Conservation (phyloP, 1,140 invertebrate species). For the Hypothenemus hampei region DNA sequence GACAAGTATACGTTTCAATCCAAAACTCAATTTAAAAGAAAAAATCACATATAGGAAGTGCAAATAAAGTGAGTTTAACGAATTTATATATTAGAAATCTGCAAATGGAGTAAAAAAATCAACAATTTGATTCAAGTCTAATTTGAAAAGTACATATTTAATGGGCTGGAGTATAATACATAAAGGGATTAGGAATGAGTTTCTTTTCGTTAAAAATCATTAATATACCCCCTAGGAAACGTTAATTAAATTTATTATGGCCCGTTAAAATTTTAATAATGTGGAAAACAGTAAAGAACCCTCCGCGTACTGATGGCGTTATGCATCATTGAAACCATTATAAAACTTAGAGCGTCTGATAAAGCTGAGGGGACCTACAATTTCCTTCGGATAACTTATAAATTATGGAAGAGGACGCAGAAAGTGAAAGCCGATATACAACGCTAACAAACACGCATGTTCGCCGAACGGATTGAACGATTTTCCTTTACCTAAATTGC, state of each 20-base stretch:
- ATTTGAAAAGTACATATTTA: too few relatives aligned
- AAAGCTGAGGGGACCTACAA: constrained; percentile 29
- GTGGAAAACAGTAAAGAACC: constrained; percentile 22
- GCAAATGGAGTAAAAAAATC: too few relatives aligned
- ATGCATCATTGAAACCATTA: constrained; percentile 37
- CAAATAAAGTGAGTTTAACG: too few relatives aligned
- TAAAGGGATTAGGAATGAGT: too few relatives aligned
- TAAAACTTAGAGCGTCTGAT: constrained; percentile 31
- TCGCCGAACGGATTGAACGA: not conserved
- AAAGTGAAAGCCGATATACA: not conserved
- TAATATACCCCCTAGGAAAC: constrained; percentile 1
- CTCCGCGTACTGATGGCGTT: constrained; percentile 8
- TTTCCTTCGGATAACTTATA: constrained; percentile 29
- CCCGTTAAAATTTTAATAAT: constrained; percentile 38
- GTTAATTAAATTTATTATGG: constrained; percentile 16
- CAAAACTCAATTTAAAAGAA: too few relatives aligned
- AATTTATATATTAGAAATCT: too few relatives aligned
- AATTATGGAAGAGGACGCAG: constrained; percentile 21
- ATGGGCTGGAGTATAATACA: too few relatives aligned
- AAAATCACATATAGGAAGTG: too few relatives aligned
- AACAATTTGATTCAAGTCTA: too few relatives aligned
- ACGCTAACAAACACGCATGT: not conserved
- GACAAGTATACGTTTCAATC: too few relatives aligned
- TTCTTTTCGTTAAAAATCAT: constrained; percentile 1
- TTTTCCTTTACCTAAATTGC: not conserved